Evolutionary conservation across 2,113 vertebrate genomes (phyloP).

Genomic region (Sula dactylatra): DNA sequence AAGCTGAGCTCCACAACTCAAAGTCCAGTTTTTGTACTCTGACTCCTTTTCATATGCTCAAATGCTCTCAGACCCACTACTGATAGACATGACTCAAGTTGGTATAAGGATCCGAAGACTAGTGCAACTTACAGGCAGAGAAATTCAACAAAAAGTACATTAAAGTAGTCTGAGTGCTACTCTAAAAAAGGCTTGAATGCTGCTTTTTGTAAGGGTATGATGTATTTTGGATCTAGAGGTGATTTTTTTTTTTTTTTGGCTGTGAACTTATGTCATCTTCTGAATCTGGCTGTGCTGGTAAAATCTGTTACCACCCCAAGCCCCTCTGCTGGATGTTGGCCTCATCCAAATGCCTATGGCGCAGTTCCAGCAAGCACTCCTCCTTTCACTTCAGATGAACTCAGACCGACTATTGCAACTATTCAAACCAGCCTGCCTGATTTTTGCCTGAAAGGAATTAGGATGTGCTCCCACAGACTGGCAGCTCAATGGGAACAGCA

Average conservation of each 20-base stretch:
- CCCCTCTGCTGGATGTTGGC: constrained; percentile 36
- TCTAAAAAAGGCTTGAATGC: not conserved
- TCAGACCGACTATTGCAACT: not conserved
- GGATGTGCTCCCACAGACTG: not conserved
- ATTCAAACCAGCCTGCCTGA: not conserved
- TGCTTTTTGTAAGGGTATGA: not conserved
- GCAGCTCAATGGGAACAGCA: not conserved
- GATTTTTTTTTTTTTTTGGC: not conserved
- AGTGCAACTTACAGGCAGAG: not conserved
- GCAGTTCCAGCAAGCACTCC: not conserved
- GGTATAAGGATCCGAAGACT: not conserved
- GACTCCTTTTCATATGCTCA: not conserved
- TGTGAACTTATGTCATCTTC: not conserved
- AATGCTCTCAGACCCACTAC: not conserved
- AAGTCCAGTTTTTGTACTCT: constrained; percentile 29
- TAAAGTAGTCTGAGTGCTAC: not conserved
- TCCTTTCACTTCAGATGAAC: constrained; percentile 24
- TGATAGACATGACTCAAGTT: not conserved
- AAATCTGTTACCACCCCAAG: constrained; percentile 18
- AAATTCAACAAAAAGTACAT: not conserved
- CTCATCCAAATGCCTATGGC: not conserved
- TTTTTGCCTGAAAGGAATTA: not conserved
- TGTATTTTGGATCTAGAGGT: not conserved
- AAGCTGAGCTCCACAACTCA: not conserved
- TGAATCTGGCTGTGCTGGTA: not conserved